Conservation (phyloP, 2,113 vertebrate species). For the Sander vitreus region DNA sequence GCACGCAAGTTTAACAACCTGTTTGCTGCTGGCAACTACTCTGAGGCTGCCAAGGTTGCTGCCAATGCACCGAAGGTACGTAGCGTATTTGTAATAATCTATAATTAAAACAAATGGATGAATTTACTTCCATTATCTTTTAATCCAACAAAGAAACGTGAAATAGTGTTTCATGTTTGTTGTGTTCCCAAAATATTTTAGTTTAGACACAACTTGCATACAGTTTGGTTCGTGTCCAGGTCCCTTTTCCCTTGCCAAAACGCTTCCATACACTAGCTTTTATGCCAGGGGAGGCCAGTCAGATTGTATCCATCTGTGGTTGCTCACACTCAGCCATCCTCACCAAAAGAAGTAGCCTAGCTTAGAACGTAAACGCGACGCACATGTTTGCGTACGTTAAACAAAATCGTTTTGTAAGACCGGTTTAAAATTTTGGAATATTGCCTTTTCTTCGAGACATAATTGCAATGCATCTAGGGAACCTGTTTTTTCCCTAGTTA, state of each 20-base stretch:
- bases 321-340: not conserved
- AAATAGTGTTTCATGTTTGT: no score
- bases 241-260: not conserved
- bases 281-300: not conserved
- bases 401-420: not conserved
- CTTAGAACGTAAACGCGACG: not conserved
- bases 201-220: not conserved
- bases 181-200: not conserved
- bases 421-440: not conserved
- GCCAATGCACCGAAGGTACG: constrained; percentile 99
- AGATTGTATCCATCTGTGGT: not conserved
- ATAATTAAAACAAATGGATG: not conserved
- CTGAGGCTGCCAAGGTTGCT: constrained; percentile 97
- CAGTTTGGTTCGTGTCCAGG: not conserved
- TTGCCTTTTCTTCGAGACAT: not conserved
- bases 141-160: not conserved
- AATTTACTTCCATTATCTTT: not conserved
- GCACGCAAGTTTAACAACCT: constrained; percentile 98
- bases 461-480: not conserved
- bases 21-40: constrained; percentile 96
- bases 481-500: not conserved
- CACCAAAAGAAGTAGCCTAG: not conserved
- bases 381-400: not conserved
- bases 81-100: not conserved
- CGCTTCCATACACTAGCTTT: not conserved